phyloP scores from a whole-genome alignment of 2,113 vertebrate species.

The Sorex fumeus region DNA sequence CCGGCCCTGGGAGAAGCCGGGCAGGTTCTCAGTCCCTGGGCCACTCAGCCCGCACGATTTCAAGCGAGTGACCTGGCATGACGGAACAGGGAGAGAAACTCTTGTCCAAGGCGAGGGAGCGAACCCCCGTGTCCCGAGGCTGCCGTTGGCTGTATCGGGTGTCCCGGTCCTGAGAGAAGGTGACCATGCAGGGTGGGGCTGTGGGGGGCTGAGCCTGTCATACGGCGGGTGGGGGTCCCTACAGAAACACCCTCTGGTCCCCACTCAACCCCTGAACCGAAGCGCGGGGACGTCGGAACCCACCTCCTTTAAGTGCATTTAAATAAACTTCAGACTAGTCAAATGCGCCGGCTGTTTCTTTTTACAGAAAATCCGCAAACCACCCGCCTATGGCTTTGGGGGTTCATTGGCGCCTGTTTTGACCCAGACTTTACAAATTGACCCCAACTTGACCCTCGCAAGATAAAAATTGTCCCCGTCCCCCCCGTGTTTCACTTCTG shows the following conservation, averaged over 20 bases:
- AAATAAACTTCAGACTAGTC: constrained; percentile 63
- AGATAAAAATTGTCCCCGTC: neutral
- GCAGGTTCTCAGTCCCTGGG: neutral
- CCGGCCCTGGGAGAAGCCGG: no score
- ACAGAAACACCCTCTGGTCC: no score
- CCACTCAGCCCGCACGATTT: neutral
- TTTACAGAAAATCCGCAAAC: neutral
- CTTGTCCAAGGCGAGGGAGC: neutral
- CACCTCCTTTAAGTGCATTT: constrained; percentile 14
- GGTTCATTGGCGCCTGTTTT: constrained; percentile 48
- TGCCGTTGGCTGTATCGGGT: no score
- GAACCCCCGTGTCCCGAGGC: neutral
- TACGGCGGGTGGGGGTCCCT: no score
- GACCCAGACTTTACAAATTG: constrained; percentile 11
- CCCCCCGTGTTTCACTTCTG: constrained; percentile 73
- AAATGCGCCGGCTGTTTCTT: constrained; percentile 6
- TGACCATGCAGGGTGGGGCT: no score
- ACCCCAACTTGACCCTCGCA: constrained; percentile 41
- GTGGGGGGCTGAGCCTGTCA: no score
- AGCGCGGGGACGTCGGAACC: neutral
- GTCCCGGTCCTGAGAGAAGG: no score
- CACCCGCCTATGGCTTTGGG: neutral
- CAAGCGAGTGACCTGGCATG: neutral
- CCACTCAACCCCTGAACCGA: no score
- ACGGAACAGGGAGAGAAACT: neutral